Evolutionary conservation across 2,113 vertebrate genomes (phyloP), one percentile per base, ranked within the genome.

Genomic region (Pionites leucogaster): DNA sequence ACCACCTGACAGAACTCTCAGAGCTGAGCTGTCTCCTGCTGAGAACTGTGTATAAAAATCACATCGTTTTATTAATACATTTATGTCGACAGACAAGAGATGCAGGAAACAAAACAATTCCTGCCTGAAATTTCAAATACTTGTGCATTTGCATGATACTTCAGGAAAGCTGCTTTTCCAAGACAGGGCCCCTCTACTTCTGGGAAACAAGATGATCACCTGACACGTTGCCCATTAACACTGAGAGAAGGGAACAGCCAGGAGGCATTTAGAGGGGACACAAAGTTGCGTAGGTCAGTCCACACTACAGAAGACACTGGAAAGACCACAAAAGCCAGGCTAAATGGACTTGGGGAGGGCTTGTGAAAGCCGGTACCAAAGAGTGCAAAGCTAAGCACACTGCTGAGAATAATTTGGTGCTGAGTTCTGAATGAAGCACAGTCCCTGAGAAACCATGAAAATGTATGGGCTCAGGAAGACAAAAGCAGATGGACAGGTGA

Each of bases 221-320:
- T 22, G 13, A 41, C 28, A 22, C 0, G 1, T 13, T 5, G 28
- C 4, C 22, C 18, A 0, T 4, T 14, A 6, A 6, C 1, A 10
- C 17, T 5, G 63, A 31, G 57, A 35, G n/a, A 16, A 11, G 35
- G 16, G n/a, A n/a, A 4, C 2, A 7, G 3, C 17, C 4, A 35
- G 35, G 35, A n/a, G 46, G 47, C 17, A 3, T 24, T 44, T n/a
- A 0, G 2, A 10, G 68, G 23, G 70, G 68, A 31, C 63, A 55
- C 17, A 11, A 11, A 11, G 18, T 7, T 7, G 20, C 1, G 1
- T 1, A 3, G 31, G 24, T 44, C 50, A 20, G 17, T 8, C 41
- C 25, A 7, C 55, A 10, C 42, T 13, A 4, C 20, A 41, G 77
- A 27, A 5, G 42, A 9, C 16, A 0, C 0, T 8, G 46, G 47